Base-by-base conservation (phyloP, 2,888 invertebrate species). In the Rotaria magnacalcarata region DNA sequence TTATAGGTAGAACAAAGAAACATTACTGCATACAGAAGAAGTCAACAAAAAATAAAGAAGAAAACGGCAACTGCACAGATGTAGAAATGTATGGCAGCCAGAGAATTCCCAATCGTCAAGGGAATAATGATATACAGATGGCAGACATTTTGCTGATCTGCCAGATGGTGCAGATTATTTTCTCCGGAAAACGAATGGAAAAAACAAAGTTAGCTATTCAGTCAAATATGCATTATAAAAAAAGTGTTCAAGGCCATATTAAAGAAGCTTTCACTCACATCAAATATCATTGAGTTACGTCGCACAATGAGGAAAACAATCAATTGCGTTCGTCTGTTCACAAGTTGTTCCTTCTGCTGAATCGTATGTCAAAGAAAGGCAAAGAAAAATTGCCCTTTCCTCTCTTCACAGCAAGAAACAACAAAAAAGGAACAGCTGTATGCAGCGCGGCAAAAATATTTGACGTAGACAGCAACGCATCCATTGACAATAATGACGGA, bases 161-260 rank as follows among this genome's bases (percentile, higher is more conserved):
- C 67, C 67, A 67, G 67, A 67, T 67, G 67, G 67, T 67, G 34
- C 67, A 67, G 67, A 67, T 67, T 67, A 67, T 67, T 67, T 67
- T 34, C 67, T 67, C 34, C 16, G 6, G 4, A 19, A 67, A 27
- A 14, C 34, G 67, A 67, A 34, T 24, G 67, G 5, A 67, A 67
- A 67, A 67, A 67, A 34, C 0, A 16, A 67, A 14, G 34, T 6
- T 3, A 67, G 34, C 19, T 67, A 67, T 67, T 34, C 19, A 19
- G 16, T 4, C 67, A 67, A 34, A 67, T 67, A 34, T 67, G 34
- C 67, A 67, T 34, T 67, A 67, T 34, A 67, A 41, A 67, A 67
- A 67, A 34, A 50, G 8, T 34, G 16, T 67, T 67, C 67, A 67
- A 67, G 67, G 67, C 34, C 34, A 5, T 67, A 41, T 16, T 34